Evolutionary conservation across 2,113 vertebrate genomes (phyloP).

Genomic region (Pycnonotus jocosus): DNA sequence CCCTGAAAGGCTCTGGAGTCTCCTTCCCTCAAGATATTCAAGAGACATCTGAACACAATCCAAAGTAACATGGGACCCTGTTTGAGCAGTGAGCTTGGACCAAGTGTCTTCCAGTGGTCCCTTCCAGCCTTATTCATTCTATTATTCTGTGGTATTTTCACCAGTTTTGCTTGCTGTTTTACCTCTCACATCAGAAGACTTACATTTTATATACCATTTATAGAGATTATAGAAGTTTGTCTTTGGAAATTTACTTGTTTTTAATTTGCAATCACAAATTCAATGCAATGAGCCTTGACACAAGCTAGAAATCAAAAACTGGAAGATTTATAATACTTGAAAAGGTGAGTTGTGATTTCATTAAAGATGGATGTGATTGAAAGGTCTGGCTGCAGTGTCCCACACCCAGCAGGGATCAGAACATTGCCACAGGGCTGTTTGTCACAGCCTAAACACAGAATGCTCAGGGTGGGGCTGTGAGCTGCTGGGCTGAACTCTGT

Average conservation of each 20-base stretch:
- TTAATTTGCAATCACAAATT: not conserved
- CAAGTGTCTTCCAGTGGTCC: not conserved
- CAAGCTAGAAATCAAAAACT: not conserved
- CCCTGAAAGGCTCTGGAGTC: not conserved
- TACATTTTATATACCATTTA: not conserved
- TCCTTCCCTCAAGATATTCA: not conserved
- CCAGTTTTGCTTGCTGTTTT: not conserved
- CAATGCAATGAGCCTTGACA: not conserved
- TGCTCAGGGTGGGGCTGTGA: rapidly evolving
- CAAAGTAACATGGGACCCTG: not conserved
- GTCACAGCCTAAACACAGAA: not conserved
- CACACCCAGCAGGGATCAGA: not conserved
- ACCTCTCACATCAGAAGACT: not conserved
- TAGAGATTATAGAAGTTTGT: not conserved
- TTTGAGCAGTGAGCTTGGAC: rapidly evolving
- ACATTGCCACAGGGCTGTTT: not conserved
- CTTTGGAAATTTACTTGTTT: not conserved
- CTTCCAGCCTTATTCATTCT: not conserved
- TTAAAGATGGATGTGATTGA: not conserved
- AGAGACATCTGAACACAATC: not conserved
- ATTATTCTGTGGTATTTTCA: not conserved
- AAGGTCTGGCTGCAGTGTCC: not conserved
- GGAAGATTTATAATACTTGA: not conserved
- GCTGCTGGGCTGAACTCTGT: not conserved
- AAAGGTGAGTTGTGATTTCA: not conserved